Conservation (phyloP, 2,113 vertebrate species). For the Phyllostomus discolor region DNA sequence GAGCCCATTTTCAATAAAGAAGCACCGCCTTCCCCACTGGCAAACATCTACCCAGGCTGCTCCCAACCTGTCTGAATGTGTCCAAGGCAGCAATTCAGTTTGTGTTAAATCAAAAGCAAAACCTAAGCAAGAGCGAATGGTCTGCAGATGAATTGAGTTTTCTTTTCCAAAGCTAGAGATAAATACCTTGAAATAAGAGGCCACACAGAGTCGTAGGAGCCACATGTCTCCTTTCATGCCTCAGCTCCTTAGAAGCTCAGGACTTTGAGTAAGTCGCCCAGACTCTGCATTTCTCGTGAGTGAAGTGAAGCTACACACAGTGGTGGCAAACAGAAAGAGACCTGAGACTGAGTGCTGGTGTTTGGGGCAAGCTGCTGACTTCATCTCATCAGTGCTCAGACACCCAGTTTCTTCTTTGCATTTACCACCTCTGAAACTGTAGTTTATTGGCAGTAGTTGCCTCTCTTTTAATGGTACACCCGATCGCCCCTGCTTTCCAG, state of each 20-base stretch:
- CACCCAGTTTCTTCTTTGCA: neutral
- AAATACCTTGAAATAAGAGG: neutral
- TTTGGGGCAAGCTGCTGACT: neutral
- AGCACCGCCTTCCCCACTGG: neutral
- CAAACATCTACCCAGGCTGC: neutral
- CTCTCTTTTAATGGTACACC: neutral
- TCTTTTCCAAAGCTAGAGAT: conserved; percentile 17
- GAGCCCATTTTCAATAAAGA: neutral
- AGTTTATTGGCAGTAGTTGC: neutral
- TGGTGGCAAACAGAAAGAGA: neutral
- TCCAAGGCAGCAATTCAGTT: neutral
- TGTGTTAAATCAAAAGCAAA: conserved; percentile 3
- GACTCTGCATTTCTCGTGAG: neutral
- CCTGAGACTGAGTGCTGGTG: neutral
- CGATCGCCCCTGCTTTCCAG: neutral
- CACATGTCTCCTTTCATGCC: no score
- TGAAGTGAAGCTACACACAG: neutral
- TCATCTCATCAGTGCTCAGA: neutral
- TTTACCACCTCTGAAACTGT: neutral
- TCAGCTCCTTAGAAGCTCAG: neutral
- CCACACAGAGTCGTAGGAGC: neutral
- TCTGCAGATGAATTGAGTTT: neutral
- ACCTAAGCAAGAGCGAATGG: conserved; percentile 9
- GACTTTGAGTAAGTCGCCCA: neutral
- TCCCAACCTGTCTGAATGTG: neutral